Evolutionary conservation across 1,140 invertebrate genomes (phyloP).

Genomic region (Aphaenogaster rudis): DNA sequence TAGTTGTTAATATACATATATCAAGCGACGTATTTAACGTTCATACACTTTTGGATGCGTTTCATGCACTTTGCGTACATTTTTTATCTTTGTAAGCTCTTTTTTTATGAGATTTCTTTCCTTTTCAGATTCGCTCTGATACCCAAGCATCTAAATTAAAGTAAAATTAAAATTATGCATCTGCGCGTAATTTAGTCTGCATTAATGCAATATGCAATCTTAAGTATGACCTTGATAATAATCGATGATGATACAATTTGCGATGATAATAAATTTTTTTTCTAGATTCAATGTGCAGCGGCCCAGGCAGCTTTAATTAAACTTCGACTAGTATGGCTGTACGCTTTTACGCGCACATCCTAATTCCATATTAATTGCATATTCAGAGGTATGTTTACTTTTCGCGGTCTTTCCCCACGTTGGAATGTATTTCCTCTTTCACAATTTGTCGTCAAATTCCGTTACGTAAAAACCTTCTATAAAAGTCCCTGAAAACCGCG

Average conservation of each 20-base stretch:
- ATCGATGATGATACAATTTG: neutral
- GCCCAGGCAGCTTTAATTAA: neutral
- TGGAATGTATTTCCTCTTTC: neutral
- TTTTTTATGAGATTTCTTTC: neutral
- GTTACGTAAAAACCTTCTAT: neutral
- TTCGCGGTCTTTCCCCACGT: neutral
- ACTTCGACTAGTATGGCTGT: neutral
- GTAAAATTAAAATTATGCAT: slow-evolving; percentile 2
- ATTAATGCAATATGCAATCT: slow-evolving; percentile 29
- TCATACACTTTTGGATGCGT: too few relatives aligned
- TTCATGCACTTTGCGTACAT: too few relatives aligned
- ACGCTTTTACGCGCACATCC: neutral
- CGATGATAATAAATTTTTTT: neutral
- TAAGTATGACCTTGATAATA: slow-evolving; percentile 4
- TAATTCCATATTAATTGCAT: slow-evolving; percentile 8
- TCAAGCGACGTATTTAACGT: too few relatives aligned
- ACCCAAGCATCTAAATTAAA: neutral
- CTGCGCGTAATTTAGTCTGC: neutral
- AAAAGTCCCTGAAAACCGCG: neutral
- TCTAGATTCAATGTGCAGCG: neutral
- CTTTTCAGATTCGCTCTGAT: neutral
- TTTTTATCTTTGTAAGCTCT: too few relatives aligned
- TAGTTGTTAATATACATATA: neutral
- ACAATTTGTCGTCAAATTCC: neutral
- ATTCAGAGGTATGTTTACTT: neutral